Evolutionary conservation across 2,113 vertebrate genomes (phyloP), one percentile per base, ranked within the genome.

Genomic region (Sinocyclocheilus grahami): DNA sequence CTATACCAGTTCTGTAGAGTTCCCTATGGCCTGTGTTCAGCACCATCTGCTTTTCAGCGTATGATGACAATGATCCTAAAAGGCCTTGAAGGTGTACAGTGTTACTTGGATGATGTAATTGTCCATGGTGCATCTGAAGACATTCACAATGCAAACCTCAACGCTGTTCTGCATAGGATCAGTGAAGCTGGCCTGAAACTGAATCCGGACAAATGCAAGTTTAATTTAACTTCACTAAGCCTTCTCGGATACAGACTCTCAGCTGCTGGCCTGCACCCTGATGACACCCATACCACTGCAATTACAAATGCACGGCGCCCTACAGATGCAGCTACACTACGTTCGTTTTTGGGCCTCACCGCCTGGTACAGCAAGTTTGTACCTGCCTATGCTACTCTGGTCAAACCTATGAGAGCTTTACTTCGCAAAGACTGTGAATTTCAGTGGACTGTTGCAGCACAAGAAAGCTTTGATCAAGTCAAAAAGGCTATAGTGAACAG

Each of bases 341-440:
- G 55, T 9, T 82, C 37, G 11, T 76, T 82, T 30, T 51, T 86
- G 42, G 78, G 78, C 14, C 81, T 65, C 8, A 86, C 82, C 78
- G 53, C 85, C 78, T 83, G 78, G 78, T 90, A 83, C 46, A 85
- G 85, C 30, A 90, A 88, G 53, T 90, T 85, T 74, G 75, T 87
- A 33, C 79, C 84, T 9, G 83, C 83, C 24, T 78, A 87, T 22
- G 55, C 84, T n/a, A 88, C 69, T 80, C 46, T 86, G 14, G 84
- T 86, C 2, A 75, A 88, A 13, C 74, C 87, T 3, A 88, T 85
- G 82, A 86, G 82, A 60, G 81, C 81, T 22, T 79, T 85, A 16
- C 84, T 82, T 67, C 10, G 33, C 1, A 90, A 88, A 78, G 78
- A 88, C 9, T 78, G 16, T 14, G 24, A 75, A 78, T 85, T 89